These are phyloP conservation scores for Epistrophe eligans DNA, from an alignment of 2,888 invertebrate genomes.

Conservation along the genomic window DNA sequence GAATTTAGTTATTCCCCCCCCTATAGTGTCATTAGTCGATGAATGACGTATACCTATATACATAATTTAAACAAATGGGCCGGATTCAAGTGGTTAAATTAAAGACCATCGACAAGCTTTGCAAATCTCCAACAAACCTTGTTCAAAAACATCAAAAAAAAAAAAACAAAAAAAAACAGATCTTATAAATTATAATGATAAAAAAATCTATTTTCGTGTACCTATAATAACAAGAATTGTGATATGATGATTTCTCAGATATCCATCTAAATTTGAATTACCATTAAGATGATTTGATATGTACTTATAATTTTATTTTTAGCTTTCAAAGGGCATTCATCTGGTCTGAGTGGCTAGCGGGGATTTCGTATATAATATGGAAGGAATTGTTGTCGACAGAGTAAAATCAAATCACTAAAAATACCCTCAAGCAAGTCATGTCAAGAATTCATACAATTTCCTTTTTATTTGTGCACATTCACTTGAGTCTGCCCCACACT, in stretches of 20 bases:
- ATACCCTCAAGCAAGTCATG: slow-evolving; percentile 21
- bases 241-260: slow-evolving; percentile 34
- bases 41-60: background rate
- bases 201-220: slow-evolving; percentile 36
- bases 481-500: background rate
- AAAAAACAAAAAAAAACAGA: background rate
- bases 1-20: background rate
- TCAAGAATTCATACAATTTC: slow-evolving; percentile 34
- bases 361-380: background rate
- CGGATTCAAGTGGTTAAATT: slow-evolving; percentile 13
- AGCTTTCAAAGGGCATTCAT: slow-evolving; percentile 35
- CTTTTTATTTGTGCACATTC: slow-evolving; percentile 10
- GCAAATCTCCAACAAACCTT: background rate
- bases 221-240: slow-evolving; percentile 29
- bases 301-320: background rate
- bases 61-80: background rate
- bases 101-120: slow-evolving; percentile 12
- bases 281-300: slow-evolving; percentile 28
- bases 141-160: no score
- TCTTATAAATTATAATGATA: slow-evolving; percentile 6
- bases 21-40: background rate
- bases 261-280: slow-evolving; percentile 28
- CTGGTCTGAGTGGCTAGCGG: background rate
- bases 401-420: slow-evolving; percentile 23
- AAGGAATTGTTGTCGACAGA: background rate